Conservation (phyloP, 2,113 vertebrate species). For the Microcebus lehilahytsara region DNA sequence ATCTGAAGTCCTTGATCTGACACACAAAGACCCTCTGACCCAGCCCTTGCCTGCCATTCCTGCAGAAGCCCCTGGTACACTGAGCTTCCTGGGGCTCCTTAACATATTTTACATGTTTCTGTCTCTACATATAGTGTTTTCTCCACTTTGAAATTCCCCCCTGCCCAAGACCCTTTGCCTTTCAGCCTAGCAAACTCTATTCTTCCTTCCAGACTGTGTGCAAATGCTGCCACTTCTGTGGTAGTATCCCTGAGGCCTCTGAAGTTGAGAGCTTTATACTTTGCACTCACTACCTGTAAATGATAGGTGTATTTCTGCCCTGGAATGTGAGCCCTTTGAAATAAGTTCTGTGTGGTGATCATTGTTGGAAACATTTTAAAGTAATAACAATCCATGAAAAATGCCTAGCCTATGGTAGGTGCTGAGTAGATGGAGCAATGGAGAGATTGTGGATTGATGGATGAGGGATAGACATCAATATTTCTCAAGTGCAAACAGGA, state of each 20-base stretch:
- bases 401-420: neutral
- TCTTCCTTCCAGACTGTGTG: neutral
- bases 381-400: neutral
- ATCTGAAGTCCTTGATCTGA: neutral
- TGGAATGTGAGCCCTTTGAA: neutral
- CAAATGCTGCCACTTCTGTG: neutral
- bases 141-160: neutral
- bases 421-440: neutral
- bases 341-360: neutral
- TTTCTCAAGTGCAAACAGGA: conserved; percentile 18
- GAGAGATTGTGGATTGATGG: neutral
- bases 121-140: neutral
- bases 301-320: neutral
- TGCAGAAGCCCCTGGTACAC: neutral
- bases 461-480: neutral
- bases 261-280: neutral
- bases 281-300: neutral
- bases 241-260: neutral
- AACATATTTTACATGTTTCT: neutral
- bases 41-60: neutral
- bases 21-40: neutral
- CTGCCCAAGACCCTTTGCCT: neutral
- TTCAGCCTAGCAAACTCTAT: neutral
- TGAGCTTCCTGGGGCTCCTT: neutral
- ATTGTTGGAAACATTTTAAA: neutral